These are phyloP conservation scores for Agapostemon virescens DNA, from an alignment of 2,888 invertebrate species.

Conservation along the genomic window DNA sequence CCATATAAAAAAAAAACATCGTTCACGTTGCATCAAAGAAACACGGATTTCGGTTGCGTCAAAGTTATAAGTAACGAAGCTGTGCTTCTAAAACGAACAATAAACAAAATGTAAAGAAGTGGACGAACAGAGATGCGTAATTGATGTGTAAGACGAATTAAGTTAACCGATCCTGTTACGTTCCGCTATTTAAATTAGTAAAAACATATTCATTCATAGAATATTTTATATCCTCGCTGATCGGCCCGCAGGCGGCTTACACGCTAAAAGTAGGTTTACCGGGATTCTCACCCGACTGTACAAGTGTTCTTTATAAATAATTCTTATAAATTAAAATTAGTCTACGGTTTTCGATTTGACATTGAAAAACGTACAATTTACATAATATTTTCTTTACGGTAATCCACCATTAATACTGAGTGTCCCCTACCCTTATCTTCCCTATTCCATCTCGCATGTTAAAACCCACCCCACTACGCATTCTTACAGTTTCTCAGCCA, in stretches of 20 bases:
- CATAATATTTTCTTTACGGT: slow-evolving; percentile 66
- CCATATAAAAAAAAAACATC: slow-evolving; percentile 20
- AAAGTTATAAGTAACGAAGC: slow-evolving; percentile 11
- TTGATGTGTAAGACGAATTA: slow-evolving; percentile 24
- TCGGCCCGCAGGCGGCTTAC: slow-evolving; percentile 54
- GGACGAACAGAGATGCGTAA: slow-evolving; percentile 20
- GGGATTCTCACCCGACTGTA: slow-evolving; percentile 73
- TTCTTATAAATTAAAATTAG: slow-evolving; percentile 73
- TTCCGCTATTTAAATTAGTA: slow-evolving; percentile 46
- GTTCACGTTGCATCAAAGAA: slow-evolving; percentile 12
- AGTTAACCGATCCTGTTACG: slow-evolving; percentile 22
- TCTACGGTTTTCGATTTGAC: slow-evolving; percentile 58
- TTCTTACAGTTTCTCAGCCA: slow-evolving; percentile 32
- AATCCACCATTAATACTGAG: slow-evolving; percentile 77
- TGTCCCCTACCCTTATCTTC: slow-evolving; percentile 46
- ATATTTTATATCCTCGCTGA: slow-evolving; percentile 46
- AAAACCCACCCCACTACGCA: background rate
- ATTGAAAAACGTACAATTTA: slow-evolving; percentile 65
- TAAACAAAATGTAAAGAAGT: background rate
- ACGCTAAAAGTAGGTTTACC: slow-evolving; percentile 62
- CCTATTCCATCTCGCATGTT: background rate
- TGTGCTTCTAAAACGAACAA: background rate
- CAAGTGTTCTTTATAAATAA: slow-evolving; percentile 74
- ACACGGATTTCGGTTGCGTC: slow-evolving; percentile 5
- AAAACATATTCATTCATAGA: slow-evolving; percentile 28